Evolutionary conservation across 2,113 vertebrate genomes (phyloP), one percentile per base, ranked within the genome.

Genomic region (Ophthalmolycus amberensis): DNA sequence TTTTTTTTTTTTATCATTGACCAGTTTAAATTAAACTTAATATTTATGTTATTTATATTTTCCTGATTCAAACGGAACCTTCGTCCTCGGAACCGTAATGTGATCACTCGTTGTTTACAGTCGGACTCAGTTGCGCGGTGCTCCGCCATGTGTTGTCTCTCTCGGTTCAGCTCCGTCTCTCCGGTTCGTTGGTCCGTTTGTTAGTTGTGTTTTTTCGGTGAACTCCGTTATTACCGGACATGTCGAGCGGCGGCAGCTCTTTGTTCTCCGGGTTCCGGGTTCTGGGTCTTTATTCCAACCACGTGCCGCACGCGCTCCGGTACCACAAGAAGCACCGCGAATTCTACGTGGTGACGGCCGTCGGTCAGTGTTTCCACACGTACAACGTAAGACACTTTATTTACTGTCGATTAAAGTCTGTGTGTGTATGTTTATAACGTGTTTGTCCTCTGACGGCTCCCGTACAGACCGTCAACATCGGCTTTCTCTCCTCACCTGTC

Each of bases 261-360:
- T 16, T 99, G 0, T 99, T 99, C 75, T 94, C 95, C 0, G 95
- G 96, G 0, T 98, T 97, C 90, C 95, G 97, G 14, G 96, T 96
- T 54, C 90, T 99, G 63, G 98, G 97, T 5, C 95, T 96, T 0
- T 97, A 97, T 71, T 98, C 96, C 3, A 96, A 95, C 46, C 97
- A 96, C 56, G 86, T 99, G 22, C 91, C 98, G 4, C 98, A 99
- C 93, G 96, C 95, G 89, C 93, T 99, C 70, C 96, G 97, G 6
- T 98, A 94, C 74, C 98, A 96, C 48, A 86, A 94, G 65, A 96
- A 96, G 71, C 97, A 98, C 93, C 96, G 96, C n/a, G 94, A 97
- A 71, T 98, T 97, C 92, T 98, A 96, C 81, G 48, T 98, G 92
- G 91, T 96, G 27, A 93, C 89, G 59, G 94, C 97, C 1, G 95